phyloP scores from a whole-genome alignment of 2,888 invertebrate genomes.

The Chelonus formosanus region DNA sequence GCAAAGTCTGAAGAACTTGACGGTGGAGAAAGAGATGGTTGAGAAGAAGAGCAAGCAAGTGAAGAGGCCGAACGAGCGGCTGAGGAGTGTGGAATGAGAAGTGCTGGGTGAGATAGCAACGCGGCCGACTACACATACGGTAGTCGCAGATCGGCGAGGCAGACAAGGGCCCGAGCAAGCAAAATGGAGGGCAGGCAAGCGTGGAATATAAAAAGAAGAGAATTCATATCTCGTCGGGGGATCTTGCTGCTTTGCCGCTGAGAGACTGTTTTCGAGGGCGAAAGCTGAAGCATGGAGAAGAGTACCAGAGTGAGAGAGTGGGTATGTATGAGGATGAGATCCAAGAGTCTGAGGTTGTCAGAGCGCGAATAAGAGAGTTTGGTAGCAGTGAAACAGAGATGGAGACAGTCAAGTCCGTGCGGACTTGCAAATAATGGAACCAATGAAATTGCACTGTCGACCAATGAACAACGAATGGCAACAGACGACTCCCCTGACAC shows the following conservation, averaged over 20 bases:
- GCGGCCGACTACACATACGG: conserved; percentile 59
- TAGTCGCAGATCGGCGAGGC: conserved; percentile 63
- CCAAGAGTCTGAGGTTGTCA: conserved; percentile 17
- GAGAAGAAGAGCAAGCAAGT: conserved; percentile 31
- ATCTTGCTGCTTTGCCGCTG: conserved; percentile 63
- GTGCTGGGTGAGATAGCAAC: conserved; percentile 51
- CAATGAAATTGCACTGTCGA: conserved; percentile 31
- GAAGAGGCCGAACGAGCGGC: conserved; percentile 29
- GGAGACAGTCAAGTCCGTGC: conserved; percentile 41
- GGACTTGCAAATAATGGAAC: conserved; percentile 37
- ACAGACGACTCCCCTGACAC: conserved; percentile 18
- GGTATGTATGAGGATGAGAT: conserved; percentile 26
- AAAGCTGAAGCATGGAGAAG: conserved; percentile 30
- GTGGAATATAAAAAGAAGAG: conserved; percentile 64
- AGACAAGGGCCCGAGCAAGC: conserved; percentile 63
- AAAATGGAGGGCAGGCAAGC: conserved; percentile 64
- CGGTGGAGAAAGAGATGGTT: conserved; percentile 24
- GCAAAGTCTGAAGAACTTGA: conserved; percentile 12
- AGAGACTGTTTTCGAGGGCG: conserved; percentile 61
- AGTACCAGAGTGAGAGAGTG: conserved; percentile 31
- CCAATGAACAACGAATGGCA: conserved; percentile 31
- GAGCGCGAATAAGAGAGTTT: conserved; percentile 9
- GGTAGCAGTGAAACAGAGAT: conserved; percentile 21
- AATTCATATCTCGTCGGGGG: conserved; percentile 64
- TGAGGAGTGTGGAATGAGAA: conserved; percentile 40